phyloP scores from a whole-genome alignment of 2,113 vertebrate genomes.

The Osmerus mordax region DNA sequence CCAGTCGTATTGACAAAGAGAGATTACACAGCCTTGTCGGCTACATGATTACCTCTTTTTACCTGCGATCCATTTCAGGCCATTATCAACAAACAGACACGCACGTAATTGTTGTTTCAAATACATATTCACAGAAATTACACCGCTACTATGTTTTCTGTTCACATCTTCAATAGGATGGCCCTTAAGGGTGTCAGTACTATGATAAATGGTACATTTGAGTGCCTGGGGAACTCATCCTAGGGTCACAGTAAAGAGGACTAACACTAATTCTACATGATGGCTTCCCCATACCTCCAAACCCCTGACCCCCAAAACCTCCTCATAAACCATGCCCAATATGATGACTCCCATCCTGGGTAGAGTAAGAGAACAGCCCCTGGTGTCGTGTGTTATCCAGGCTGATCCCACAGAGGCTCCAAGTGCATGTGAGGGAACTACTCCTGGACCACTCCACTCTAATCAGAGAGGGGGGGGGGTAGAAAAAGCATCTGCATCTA shows the following conservation, averaged over 20 bases:
- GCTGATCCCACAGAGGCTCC: neutral
- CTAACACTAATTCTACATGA: neutral
- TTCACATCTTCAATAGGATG: neutral
- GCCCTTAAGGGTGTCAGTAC: neutral
- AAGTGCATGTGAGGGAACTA: conserved; percentile 9
- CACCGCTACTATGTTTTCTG: neutral
- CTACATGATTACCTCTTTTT: no score
- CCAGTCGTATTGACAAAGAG: neutral
- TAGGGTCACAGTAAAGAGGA: neutral
- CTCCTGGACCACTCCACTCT: conserved; percentile 34
- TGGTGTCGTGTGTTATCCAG: neutral
- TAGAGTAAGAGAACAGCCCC: neutral
- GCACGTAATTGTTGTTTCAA: no score
- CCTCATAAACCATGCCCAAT: neutral
- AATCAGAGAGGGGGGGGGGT: conserved; percentile 23
- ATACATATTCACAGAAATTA: neutral
- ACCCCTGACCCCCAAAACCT: neutral
- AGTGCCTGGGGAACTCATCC: neutral
- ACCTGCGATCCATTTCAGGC: no score
- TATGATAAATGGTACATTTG: neutral
- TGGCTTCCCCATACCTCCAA: neutral
- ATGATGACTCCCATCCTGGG: neutral
- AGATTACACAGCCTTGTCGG: no score
- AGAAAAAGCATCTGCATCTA: conserved; percentile 26
- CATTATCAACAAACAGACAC: no score